A percentile compares a stretch with the other conserved stretches of the same genome.
These are phyloP conservation scores for Philopedon plagiatum DNA, from an alignment of 2,888 invertebrate species.

Conservation along the genomic window DNA sequence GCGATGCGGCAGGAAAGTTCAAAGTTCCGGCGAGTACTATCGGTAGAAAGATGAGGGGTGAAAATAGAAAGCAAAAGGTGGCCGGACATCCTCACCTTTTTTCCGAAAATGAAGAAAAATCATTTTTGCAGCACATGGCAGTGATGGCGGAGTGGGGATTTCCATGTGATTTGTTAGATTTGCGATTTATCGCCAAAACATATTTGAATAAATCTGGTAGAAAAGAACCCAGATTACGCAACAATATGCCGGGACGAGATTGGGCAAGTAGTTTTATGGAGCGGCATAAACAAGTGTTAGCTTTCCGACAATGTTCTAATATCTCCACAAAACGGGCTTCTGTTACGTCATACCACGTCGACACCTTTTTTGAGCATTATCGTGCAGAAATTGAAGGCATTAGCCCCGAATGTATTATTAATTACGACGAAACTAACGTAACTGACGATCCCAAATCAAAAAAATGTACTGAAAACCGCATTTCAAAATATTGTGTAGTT, in stretches of 20 bases:
- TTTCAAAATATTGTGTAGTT: no score
- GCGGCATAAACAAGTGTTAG: conserved; percentile 35
- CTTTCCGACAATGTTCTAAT: conserved; percentile 24
- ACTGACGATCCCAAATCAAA: conserved; percentile 25
- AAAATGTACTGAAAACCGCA: no score
- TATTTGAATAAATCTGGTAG: conserved; percentile 14
- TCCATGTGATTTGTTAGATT: conserved; percentile 9
- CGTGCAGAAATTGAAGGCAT: conserved; percentile 43
- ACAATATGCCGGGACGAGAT: conserved; percentile 41
- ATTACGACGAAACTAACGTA: conserved; percentile 17
- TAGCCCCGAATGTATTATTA: conserved; percentile 32
- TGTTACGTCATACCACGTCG: conserved; percentile 33
- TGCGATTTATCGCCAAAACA: conserved; percentile 2
- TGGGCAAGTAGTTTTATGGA: conserved; percentile 46
- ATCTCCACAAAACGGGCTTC: conserved; percentile 40
- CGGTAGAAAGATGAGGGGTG: no score
- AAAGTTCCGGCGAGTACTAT: no score
- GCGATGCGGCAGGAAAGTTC: no score
- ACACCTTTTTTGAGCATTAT: conserved; percentile 52
- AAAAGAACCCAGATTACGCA: conserved; percentile 14
- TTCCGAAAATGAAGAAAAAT: conserved; percentile 5
- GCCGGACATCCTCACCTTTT: no score
- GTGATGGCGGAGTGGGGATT: conserved; percentile 13
- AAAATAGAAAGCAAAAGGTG: no score
- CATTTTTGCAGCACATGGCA: neutral